Evolutionary conservation across 37 sponge, comb jelly and placozoan species (phyloP).

Genomic region (Agelas oroides): DNA sequence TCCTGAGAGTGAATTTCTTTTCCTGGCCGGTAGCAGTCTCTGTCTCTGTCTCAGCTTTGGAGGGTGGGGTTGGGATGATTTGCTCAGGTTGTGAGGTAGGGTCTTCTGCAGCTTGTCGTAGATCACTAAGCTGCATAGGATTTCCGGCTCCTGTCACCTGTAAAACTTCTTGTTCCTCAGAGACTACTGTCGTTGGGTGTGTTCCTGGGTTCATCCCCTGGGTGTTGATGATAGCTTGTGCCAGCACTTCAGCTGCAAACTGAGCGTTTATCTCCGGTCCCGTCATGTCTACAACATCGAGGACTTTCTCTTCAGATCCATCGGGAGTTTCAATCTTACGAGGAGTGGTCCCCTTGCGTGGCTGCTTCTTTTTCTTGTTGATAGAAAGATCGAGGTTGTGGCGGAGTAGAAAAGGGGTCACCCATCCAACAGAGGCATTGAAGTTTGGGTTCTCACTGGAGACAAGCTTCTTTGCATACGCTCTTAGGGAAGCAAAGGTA

Average conservation of each 20-base stretch:
- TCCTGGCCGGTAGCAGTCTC: neutral
- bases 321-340: conserved; percentile 4
- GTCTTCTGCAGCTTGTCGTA: too few species aligned
- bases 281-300: conserved; percentile 3
- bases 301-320: neutral
- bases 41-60: too few species aligned
- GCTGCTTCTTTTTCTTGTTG: conserved; percentile 27
- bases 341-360: conserved; percentile 9
- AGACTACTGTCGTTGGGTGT: too few species aligned
- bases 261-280: neutral
- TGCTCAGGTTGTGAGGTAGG: too few species aligned
- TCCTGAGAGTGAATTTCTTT: conserved; percentile 4
- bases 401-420: conserved; percentile 80
- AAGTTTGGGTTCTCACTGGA: conserved; percentile 79
- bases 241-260: conserved; percentile 5
- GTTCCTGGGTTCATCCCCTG: neutral
- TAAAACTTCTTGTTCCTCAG: too few species aligned
- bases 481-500: conserved; percentile 76
- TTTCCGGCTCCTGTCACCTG: too few species aligned
- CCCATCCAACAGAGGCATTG: conserved; percentile 90
- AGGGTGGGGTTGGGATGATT: too few species aligned
- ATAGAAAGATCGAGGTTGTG: conserved; percentile 76
- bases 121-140: too few species aligned
- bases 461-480: conserved; percentile 74
- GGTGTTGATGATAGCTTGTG: neutral